Evolutionary conservation across 2,113 vertebrate genomes (phyloP), one percentile per base, ranked within the genome.

Genomic region (Probosciger aterrimus): DNA sequence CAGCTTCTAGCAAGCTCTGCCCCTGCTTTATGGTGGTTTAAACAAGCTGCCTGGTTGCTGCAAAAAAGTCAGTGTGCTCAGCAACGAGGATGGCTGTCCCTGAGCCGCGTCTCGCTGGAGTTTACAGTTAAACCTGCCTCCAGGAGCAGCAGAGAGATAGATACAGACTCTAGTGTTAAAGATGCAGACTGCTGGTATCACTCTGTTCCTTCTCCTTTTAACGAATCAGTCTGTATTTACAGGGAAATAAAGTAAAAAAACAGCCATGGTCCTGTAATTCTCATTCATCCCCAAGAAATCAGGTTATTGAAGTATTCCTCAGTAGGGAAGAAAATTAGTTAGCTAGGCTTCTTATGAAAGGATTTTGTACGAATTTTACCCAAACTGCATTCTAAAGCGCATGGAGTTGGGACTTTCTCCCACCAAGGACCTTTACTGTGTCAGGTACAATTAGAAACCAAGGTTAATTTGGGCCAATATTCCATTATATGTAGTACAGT

Each of bases 91-190:
- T 77, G 85, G 73, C 71, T 96, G 80, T 92, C 59, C 82, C 86
- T 91, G 94, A 97, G 92, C 65, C 93, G 52, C 90, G 90, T 85
- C 64, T 90, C 52, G 7, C 53, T 65, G 88, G 78, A 59, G 64
- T 50, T 77, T 75, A 74, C 82, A 80, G 76, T 64, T 75, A 39
- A 85, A 90, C 92, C 97, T 95, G 97, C 96, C 92, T 96, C 73
- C 95, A 95, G 95, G 95, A 97, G 98, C 96, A 97, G 96, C 76
- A 90, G 80, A 64, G 90, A 18, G 33, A 90, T 33, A 91, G 91
- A 85, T n/a, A 19, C 73, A 70, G 70, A 43, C 47, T 70, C 22
- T 31, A 30, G 52, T 53, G 83, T 84, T 75, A 79, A 85, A 92
- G 75, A 77, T 47, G 52, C 77, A 86, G 64, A 55, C 67, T 84